Base-by-base conservation (phyloP, 1,140 invertebrate genomes). In the Drosophila yakuba region DNA sequence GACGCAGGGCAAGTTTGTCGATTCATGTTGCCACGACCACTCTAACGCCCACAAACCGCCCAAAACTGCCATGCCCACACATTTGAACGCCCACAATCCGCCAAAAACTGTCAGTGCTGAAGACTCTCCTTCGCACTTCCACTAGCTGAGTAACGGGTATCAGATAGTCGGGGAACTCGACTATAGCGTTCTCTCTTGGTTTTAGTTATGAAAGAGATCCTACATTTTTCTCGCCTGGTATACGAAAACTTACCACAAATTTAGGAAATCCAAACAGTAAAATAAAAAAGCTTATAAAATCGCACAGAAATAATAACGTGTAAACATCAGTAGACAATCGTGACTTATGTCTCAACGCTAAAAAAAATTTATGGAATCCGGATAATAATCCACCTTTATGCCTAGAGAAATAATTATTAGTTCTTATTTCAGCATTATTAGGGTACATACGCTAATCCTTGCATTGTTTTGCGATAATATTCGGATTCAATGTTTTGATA, bases 201-300 rank as follows among this genome's bases (percentile, higher is more conserved):
- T 20, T 32, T 32, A 32, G 28, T 32, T 32, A 32, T 32, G 7
- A 32, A 32, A 32, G 7, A 7, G 1, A 8, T 32, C 1, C 28
- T 10, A 8, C 28, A 2, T 32, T 32, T 32, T 32, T 32, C 7
- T 10, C 28, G 28, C 28, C 7, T 1, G 7, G 28, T 17, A 23
- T 20, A 2, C 20, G 1, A 12, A 23, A 6, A 93, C 95, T 95
- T 94, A 98, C 97, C 44, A 97, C 97, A 93, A 99, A 99, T 14
- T 97, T 96, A 25, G 96, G 96, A 35, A 80, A 99, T 56, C 98
- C 98, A 93, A 99, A 98, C 43, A 99, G 96, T 25, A 99, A 94
- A 4, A 99, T 97, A 58, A 99, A 94, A 91, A 99, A 99, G 89
- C 98, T 99, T 83, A 99, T 96, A 91, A 99, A 99, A 93, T 99